A percentile compares a stretch with the other conserved stretches of the same genome.
These are phyloP conservation scores for Scrobipalpa costella DNA, from an alignment of 2,888 invertebrate genomes.

Conservation along the genomic window DNA sequence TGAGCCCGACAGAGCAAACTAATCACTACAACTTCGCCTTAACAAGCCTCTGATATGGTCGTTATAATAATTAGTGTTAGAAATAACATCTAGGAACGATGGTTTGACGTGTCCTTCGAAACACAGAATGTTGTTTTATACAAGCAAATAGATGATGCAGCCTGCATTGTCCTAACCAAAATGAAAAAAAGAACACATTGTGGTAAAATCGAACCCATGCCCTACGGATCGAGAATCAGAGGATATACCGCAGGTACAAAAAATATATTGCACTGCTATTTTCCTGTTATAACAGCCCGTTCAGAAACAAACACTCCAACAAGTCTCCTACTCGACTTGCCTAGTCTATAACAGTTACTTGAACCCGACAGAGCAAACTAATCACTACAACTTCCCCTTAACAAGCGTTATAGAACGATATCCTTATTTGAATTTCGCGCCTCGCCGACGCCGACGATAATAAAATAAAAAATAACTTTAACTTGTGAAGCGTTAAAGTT, in stretches of 20 bases:
- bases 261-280: background rate
- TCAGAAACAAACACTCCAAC: background rate
- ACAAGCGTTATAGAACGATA: slow-evolving; percentile 36
- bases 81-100: too few species aligned
- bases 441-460: slow-evolving; percentile 34
- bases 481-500: background rate
- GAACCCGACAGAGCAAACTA: background rate
- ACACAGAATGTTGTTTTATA: too few species aligned
- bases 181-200: too few species aligned
- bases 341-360: background rate
- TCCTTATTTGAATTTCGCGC: slow-evolving; percentile 64
- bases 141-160: too few species aligned
- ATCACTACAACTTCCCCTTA: slow-evolving; percentile 44
- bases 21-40: background rate
- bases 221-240: too few species aligned
- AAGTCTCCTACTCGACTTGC: background rate
- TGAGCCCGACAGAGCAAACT: background rate
- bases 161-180: too few species aligned
- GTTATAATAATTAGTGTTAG: background rate
- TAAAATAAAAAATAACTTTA: background rate
- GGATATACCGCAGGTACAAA: too few species aligned
- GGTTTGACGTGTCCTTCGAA: too few species aligned
- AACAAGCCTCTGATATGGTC: background rate
- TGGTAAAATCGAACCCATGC: too few species aligned
- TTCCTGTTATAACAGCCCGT: background rate